Conservation (phyloP, 92 coral and sea anemone species). For the Bergia puertoricense region DNA sequence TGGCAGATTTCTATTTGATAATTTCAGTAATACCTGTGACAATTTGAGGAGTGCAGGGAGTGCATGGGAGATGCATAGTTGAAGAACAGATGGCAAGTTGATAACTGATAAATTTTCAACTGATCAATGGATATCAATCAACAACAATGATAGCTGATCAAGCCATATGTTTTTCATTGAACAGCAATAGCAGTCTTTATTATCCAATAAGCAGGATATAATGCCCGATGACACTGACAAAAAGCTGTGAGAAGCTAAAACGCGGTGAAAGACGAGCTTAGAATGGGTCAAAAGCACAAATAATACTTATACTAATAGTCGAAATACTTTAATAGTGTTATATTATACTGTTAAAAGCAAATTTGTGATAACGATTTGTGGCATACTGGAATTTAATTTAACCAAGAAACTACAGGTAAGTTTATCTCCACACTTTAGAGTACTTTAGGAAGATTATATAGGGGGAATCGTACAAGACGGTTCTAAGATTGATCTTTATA, state of each 20-base stretch:
- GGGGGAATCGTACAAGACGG: background rate
- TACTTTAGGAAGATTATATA: background rate
- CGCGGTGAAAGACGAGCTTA: background rate
- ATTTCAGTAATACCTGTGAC: too few relatives aligned
- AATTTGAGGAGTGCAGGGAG: background rate
- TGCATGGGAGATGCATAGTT: background rate
- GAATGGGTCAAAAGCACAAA: background rate
- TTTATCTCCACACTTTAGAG: background rate
- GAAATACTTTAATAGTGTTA: background rate
- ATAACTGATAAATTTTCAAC: background rate
- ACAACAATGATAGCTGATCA: background rate
- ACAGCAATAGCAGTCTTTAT: background rate
- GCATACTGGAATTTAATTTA: background rate
- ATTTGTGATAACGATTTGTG: too few relatives aligned
- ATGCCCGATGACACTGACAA: background rate
- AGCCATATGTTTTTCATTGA: background rate
- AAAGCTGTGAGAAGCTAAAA: background rate
- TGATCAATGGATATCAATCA: constrained; percentile 14
- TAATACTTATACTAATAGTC: background rate
- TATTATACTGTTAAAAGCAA: too few relatives aligned
- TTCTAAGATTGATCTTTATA: too few relatives aligned
- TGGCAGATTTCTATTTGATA: background rate
- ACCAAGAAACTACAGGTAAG: background rate
- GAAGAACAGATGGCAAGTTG: background rate
- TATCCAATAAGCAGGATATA: background rate